Conservation (phyloP, 2,113 vertebrate species). For the Condylura cristata region DNA sequence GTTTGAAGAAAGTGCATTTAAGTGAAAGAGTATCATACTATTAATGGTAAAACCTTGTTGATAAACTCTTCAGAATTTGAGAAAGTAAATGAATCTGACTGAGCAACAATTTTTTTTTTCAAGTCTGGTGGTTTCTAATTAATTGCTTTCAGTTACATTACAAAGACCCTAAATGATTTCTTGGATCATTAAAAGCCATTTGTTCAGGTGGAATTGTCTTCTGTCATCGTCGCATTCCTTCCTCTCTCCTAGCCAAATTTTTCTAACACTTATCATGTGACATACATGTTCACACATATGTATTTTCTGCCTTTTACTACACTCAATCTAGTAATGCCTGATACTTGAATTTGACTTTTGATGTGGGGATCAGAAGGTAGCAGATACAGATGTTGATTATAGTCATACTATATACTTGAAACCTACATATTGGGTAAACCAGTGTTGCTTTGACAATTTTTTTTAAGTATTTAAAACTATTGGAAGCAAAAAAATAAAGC, state of each 20-base stretch:
- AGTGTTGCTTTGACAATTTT: not conserved
- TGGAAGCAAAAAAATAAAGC: not conserved
- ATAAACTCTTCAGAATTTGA: not conserved
- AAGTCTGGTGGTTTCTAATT: not conserved
- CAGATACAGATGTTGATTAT: not conserved
- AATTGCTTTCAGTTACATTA: not conserved
- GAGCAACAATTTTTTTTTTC: not conserved
- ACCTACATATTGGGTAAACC: not conserved
- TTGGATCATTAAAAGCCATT: not conserved
- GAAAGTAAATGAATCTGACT: not conserved
- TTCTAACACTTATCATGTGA: not conserved
- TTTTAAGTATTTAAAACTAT: not conserved
- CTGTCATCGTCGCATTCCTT: not conserved
- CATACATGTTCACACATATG: not conserved
- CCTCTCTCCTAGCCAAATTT: not conserved
- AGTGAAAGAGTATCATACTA: not conserved
- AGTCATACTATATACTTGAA: not conserved
- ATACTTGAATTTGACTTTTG: not conserved
- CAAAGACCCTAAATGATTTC: not conserved
- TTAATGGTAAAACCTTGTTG: conserved; percentile 9
- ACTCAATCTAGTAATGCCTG: not conserved
- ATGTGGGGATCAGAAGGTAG: not conserved
- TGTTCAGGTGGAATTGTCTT: not conserved
- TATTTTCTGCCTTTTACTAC: not conserved
- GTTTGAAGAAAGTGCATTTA: conserved; percentile 41